Evolutionary conservation across 53 echinoderm and acorn worm species (phyloP).

Genomic region (Antedon mediterranea): DNA sequence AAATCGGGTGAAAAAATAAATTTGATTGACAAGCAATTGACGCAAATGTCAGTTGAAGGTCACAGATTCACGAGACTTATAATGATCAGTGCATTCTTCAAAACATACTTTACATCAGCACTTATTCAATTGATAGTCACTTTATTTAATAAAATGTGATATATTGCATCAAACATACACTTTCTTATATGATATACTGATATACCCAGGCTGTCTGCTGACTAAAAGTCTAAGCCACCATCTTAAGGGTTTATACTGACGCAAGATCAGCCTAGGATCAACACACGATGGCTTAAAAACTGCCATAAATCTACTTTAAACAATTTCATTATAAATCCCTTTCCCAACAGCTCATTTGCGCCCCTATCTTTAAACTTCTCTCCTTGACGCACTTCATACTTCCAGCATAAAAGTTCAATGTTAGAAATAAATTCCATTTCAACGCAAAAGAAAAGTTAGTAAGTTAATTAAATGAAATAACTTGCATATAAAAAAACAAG

Average conservation of each 20-base stretch:
- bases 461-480: no score
- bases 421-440: no score
- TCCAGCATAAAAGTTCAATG: no score
- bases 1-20: no score
- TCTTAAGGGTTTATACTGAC: not conserved
- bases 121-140: not conserved
- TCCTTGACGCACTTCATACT: no score
- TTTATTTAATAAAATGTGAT: not conserved
- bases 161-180: not conserved
- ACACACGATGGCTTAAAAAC: not conserved
- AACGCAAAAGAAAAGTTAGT: no score
- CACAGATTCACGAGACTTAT: no score
- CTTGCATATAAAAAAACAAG: no score
- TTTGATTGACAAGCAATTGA: no score
- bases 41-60: no score
- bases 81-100: not conserved
- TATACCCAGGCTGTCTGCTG: not conserved
- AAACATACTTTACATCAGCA: not conserved
- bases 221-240: not conserved
- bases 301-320: not conserved
- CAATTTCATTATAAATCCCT: not conserved
- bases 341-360: not conserved
- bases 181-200: not conserved
- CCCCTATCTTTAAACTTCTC: not conserved
- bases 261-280: not conserved